Conservation (phyloP, 2,797 vertebrate genomes). For the Thamnophis elegans region DNA sequence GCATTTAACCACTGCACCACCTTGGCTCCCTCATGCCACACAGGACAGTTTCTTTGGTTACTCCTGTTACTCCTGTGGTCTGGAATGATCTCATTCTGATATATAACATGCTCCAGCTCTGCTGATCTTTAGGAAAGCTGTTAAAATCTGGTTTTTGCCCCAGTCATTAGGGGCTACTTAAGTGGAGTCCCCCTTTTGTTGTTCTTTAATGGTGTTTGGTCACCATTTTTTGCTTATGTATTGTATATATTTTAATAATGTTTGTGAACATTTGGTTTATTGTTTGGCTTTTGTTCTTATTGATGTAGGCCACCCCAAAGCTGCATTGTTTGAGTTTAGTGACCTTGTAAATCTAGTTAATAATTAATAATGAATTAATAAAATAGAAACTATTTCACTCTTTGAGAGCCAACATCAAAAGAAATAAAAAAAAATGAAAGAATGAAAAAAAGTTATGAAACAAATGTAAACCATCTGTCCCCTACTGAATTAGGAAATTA, state of each 20-base stretch:
- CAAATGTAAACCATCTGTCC: background rate
- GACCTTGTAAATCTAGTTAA: background rate
- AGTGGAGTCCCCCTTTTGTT: background rate
- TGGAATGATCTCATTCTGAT: background rate
- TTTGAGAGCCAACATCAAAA: background rate
- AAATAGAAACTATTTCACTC: background rate
- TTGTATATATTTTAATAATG: background rate
- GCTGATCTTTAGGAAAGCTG: background rate
- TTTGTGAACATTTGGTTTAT: background rate
- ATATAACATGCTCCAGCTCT: background rate
- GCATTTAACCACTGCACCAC: too few species aligned
- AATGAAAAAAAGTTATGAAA: background rate
- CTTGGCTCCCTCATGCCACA: too few species aligned
- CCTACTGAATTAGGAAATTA: background rate
- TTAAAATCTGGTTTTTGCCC: background rate
- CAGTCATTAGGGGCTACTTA: background rate
- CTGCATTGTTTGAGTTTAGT: background rate
- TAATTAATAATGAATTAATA: background rate
- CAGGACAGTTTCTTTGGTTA: background rate
- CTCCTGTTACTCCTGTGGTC: background rate
- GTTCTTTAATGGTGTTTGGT: background rate
- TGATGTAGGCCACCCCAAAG: background rate
- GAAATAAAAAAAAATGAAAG: background rate
- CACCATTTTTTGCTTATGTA: background rate
- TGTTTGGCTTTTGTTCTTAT: background rate